Evolutionary conservation across 2,888 invertebrate species (phyloP).

Genomic region (Tortrix viridana): DNA sequence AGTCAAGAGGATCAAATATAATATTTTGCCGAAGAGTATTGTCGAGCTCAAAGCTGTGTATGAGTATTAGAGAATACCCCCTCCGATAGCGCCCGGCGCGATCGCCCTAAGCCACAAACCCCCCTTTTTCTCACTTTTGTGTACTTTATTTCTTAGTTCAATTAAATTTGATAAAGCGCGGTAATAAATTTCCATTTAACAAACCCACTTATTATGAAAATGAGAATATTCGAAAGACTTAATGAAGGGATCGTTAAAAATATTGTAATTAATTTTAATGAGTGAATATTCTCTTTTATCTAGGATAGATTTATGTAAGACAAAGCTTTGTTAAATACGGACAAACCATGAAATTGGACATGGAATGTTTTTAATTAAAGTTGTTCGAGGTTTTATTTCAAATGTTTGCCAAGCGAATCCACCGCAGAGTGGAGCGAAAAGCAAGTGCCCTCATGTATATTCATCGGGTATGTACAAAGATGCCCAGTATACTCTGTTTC

Average conservation of each 20-base stretch:
- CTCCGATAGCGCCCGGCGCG: constrained; percentile 52
- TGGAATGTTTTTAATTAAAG: constrained; percentile 15
- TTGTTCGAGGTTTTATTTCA: constrained; percentile 12
- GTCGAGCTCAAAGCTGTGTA: too few relatives aligned
- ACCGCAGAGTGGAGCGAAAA: background rate
- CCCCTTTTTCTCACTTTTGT: constrained; percentile 41
- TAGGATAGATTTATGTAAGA: constrained; percentile 13
- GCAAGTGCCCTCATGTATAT: constrained; percentile 25
- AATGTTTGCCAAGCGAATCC: background rate
- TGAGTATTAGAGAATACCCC: too few relatives aligned
- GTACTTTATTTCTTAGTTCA: constrained; percentile 43
- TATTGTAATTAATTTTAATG: constrained; percentile 36
- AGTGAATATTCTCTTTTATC: constrained; percentile 15
- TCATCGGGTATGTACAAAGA: constrained; percentile 12
- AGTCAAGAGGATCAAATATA: too few relatives aligned
- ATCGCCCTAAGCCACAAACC: constrained; percentile 41
- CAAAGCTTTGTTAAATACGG: constrained; percentile 28
- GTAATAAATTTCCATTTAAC: constrained; percentile 21
- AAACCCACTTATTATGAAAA: constrained; percentile 32
- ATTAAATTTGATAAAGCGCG: constrained; percentile 41
- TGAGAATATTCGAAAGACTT: constrained; percentile 28
- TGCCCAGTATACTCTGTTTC: constrained; percentile 15
- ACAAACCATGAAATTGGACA: background rate
- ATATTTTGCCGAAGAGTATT: too few relatives aligned
- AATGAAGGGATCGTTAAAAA: constrained; percentile 28